Percentiles rank a stretch among this genome's conserved stretches.
Evolutionary conservation across 2,113 vertebrate species (phyloP).

Genomic region (Pterocles gutturalis): DNA sequence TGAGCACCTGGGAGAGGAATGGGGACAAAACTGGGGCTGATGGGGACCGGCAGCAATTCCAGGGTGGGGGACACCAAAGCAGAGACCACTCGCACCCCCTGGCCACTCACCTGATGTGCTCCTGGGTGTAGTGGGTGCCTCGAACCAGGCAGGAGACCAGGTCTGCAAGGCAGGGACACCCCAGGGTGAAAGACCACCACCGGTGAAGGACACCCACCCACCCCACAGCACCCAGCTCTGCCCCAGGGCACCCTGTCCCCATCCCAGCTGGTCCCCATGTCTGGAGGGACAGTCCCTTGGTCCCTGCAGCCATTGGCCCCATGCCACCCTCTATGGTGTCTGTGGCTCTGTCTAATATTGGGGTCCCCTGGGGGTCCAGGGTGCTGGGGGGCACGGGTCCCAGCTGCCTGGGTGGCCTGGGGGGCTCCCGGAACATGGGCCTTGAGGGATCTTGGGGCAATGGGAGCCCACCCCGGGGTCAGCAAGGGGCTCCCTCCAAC

Average conservation of each 20-base stretch:
- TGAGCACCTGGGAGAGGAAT: accelerated
- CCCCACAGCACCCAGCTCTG: background rate
- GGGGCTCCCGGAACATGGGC: background rate
- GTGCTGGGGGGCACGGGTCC: background rate
- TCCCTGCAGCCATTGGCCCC: background rate
- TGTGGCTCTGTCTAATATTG: background rate
- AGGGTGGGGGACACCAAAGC: background rate
- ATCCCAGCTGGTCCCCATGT: accelerated
- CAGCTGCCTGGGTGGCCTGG: background rate
- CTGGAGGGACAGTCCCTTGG: background rate
- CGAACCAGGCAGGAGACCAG: slow-evolving; percentile 84
- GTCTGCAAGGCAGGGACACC: slow-evolving; percentile 71
- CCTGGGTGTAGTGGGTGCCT: slow-evolving; percentile 83
- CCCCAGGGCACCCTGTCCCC: background rate
- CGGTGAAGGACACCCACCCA: background rate
- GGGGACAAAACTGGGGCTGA: background rate
- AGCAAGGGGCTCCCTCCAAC: background rate
- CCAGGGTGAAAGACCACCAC: background rate
- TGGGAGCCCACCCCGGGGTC: background rate
- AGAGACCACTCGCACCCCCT: accelerated
- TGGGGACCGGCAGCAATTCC: background rate
- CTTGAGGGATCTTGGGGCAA: background rate
- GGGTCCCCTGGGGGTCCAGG: background rate
- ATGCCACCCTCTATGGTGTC: background rate
- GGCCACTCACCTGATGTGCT: slow-evolving; percentile 78